Evolutionary conservation across 2,113 vertebrate genomes (phyloP), one percentile per base, ranked within the genome.

Genomic region (Lepisosteus osseus): DNA sequence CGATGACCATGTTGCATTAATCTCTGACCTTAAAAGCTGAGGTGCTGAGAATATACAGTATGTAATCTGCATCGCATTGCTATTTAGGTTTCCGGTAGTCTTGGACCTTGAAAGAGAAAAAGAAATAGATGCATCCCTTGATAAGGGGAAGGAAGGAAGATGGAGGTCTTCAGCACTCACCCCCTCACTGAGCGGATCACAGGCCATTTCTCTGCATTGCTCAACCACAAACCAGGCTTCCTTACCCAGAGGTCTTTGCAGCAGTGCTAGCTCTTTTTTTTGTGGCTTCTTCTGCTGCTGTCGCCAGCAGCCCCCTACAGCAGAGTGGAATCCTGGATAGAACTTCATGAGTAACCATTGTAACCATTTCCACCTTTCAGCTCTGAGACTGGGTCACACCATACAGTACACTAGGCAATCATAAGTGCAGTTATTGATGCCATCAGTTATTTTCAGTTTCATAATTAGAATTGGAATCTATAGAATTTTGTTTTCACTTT

Each of bases 141-240:
- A 75, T 82, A 81, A 82, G 77, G 69, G 72, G 62, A 65, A 84
- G 84, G 83, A 88, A 90, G 84, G 72, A 82, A 86, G 83, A 81
- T 89, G 81, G 88, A 91, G 91, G 88, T 88, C 89, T 85, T 85
- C 84, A 76, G 78, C 81, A 80, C 82, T 82, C 78, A 83, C 85
- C 84, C 89, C 84, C 82, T 85, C 86, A 83, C 82, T 84, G 79
- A 80, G 87, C 9, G 84, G 75, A 79, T 81, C 75, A 74, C 69
- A 71, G 86, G 82, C 82, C 85, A 74, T 79, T 79, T 76, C 83
- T 82, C 69, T 68, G 75, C 83, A 77, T 69, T 61, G 76, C 70
- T 74, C 74, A 76, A 91, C 90, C 90, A 84, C 90, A 91, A 88
- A 88, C 81, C 86, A 79, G 80, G 74, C 83, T 71, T 55, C 74